Evolutionary conservation across 2,113 vertebrate species (phyloP), one percentile per base, ranked within the genome.

Genomic region (Blennius ocellaris): DNA sequence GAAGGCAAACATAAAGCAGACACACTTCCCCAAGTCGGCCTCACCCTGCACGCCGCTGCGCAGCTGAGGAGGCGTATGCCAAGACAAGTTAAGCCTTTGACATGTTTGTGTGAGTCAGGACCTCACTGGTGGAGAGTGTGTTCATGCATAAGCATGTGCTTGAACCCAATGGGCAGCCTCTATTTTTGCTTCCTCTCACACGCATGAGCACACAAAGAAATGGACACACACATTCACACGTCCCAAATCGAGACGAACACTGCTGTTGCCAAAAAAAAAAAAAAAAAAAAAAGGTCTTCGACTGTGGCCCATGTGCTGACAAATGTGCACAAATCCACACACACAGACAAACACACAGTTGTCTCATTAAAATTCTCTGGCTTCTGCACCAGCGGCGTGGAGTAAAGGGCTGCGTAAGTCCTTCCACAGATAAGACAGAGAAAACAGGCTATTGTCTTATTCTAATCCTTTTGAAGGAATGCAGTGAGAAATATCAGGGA

Each of bases 1-100:
- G 65, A 75, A 71, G 49, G 84, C 76, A 86, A 85, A 90, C 80
- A 90, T 39, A 69, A 70, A 72, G 73, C 69, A 48, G 70, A 84
- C 75, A 63, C 63, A 81, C 71, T 76, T 84, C 76, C 58, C 16
- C 64, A 55, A 64, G 70, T 66, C 57, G 40, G 41, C 76, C 56
- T 58, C 61, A 17, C 63, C 14, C 58, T 12, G 41, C 83, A 66
- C 11, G 36, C 68, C 52, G 71, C 73, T 57, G 73, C 74, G 64
- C 76, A 73, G 80, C 80, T 69, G 73, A 82, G 83, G 76, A 83
- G 84, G 83, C 36, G 48, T 60, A 50, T 58, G 84, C 81, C 83
- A 85, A 54, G 78, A 77, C 73, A 72, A 75, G 82, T 86, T 90
- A 85, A 90, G 84, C 79, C 80, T 78, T 53, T 85, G 87, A 86